Evolutionary conservation across 2,797 vertebrate species (phyloP).

Genomic region (Florisuga fusca): DNA sequence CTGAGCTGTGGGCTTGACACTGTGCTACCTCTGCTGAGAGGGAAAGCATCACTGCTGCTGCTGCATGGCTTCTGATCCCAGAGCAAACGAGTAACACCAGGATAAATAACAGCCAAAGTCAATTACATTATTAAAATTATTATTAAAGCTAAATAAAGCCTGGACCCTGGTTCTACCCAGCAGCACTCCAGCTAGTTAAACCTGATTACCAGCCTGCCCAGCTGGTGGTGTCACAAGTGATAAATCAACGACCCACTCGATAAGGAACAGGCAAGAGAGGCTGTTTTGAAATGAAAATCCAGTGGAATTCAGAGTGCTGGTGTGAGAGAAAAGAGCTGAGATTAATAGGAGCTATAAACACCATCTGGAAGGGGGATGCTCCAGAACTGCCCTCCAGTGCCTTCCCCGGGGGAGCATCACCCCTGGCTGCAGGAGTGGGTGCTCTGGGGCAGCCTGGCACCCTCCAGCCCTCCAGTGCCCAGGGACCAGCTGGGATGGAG

Average conservation of each 20-base stretch:
- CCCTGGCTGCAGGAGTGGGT: rapidly evolving
- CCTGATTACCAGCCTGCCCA: background rate
- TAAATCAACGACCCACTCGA: conserved; percentile 7
- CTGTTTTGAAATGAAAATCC: conserved; percentile 49
- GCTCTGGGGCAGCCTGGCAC: background rate
- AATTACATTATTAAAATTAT: too few species aligned
- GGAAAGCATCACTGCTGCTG: background rate
- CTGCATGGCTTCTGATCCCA: background rate
- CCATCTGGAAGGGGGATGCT: background rate
- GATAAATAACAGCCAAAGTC: background rate
- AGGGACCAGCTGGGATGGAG: background rate
- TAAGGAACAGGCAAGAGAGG: conserved; percentile 7
- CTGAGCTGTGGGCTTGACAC: background rate
- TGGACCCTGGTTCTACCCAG: background rate
- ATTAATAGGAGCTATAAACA: background rate
- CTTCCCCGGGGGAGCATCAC: background rate
- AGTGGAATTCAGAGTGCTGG: conserved; percentile 2
- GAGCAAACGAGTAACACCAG: background rate
- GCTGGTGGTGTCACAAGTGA: background rate
- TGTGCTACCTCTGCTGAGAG: background rate
- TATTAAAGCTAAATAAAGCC: too few species aligned
- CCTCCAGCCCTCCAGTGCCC: rapidly evolving
- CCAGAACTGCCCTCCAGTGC: background rate
- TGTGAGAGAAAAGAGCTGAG: background rate
- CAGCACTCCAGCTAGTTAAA: background rate